Percentiles rank a stretch among this genome's conserved stretches.
These are phyloP conservation scores for Scophthalmus maximus DNA, from an alignment of 2,113 vertebrate species.

Conservation along the genomic window DNA sequence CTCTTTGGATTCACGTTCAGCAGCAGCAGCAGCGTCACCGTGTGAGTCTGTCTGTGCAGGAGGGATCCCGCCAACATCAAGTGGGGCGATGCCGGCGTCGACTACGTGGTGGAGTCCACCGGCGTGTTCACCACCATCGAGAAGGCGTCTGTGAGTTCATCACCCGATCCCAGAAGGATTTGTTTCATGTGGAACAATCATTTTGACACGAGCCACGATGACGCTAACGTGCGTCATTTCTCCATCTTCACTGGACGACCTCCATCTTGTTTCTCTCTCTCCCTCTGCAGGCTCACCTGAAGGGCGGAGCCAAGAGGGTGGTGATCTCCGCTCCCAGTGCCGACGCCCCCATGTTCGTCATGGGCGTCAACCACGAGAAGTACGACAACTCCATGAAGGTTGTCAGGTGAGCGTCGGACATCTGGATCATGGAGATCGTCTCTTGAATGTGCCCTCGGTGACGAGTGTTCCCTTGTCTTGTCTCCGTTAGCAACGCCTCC, in stretches of 20 bases:
- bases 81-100: constrained; percentile 88
- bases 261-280: background rate
- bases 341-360: constrained; percentile 95
- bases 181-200: no score
- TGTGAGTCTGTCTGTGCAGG: constrained; percentile 74
- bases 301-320: constrained; percentile 93
- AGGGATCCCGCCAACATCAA: constrained; percentile 92
- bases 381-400: constrained; percentile 92
- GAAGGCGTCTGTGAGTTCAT: constrained; percentile 86
- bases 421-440: no score
- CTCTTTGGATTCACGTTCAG: no score
- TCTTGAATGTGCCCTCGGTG: no score
- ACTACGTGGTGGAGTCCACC: constrained; percentile 94
- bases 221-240: no score
- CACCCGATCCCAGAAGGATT: no score
- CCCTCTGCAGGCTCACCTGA: constrained; percentile 87
- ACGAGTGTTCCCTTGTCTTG: background rate
- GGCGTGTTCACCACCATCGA: constrained; percentile 95
- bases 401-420: constrained; percentile 84
- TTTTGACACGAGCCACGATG: no score
- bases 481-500: constrained; percentile 90
- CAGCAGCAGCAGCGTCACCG: no score
- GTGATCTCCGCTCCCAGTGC: constrained; percentile 95
- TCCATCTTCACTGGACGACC: no score
- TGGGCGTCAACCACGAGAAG: constrained; percentile 95